These are phyloP conservation scores for Drosophila punjabiensis DNA, from an alignment of 1,140 invertebrate genomes.

Conservation along the genomic window DNA sequence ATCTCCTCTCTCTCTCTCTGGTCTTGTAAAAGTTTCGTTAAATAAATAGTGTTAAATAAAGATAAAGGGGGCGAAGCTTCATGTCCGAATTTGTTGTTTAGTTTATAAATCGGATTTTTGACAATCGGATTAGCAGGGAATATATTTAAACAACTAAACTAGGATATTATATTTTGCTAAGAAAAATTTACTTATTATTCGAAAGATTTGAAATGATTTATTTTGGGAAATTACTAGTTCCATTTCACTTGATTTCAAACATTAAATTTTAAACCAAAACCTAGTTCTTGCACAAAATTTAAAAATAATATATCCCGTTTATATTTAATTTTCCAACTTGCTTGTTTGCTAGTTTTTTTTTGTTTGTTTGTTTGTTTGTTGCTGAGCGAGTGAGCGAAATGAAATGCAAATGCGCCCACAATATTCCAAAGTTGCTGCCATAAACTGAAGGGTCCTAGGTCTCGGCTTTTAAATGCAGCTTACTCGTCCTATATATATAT, in stretches of 20 bases:
- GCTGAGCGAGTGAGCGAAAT: constrained; percentile 26
- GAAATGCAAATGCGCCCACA: constrained; percentile 32
- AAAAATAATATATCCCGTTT: constrained; percentile 14
- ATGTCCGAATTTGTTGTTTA: neutral
- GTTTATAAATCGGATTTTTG: constrained; percentile 13
- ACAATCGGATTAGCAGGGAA: constrained; percentile 5
- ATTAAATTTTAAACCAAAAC: neutral
- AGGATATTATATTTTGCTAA: neutral
- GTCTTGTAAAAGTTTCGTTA: constrained; percentile 17
- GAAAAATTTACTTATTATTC: neutral
- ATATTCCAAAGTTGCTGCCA: constrained; percentile 10
- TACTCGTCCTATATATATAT: constrained; percentile 12
- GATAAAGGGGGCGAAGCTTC: neutral
- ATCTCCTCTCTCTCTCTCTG: neutral
- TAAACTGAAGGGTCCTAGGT: constrained; percentile 15
- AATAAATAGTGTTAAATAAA: constrained; percentile 10
- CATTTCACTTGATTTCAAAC: neutral
- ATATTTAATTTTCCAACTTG: constrained; percentile 16
- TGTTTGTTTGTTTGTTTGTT: constrained; percentile 10
- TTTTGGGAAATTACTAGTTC: no score
- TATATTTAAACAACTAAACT: neutral
- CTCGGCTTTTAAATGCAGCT: constrained; percentile 61
- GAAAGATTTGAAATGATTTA: neutral
- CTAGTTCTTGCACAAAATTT: neutral
- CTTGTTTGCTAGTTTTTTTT: constrained; percentile 1